These are phyloP conservation scores for Agrotis exclamationis DNA, from an alignment of 2,888 invertebrate genomes.

Conservation along the genomic window DNA sequence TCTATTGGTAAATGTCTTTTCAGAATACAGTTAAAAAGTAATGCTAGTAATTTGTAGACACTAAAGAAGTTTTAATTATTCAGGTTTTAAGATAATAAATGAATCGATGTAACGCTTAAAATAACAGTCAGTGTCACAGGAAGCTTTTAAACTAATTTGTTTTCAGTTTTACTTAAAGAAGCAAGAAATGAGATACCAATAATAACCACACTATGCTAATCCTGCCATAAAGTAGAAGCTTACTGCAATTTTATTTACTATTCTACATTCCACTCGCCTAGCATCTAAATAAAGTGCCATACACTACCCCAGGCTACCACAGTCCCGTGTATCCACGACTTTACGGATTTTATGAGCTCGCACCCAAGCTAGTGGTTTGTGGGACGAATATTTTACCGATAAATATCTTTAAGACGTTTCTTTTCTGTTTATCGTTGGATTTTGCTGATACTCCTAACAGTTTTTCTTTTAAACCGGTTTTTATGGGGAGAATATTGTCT, in stretches of 20 bases:
- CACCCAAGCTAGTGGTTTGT: conserved; percentile 75
- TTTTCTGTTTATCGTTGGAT: conserved; percentile 87
- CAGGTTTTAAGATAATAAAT: neutral
- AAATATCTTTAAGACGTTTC: conserved; percentile 87
- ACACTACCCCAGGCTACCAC: conserved; percentile 9
- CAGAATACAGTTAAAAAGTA: neutral
- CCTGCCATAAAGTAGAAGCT: conserved; percentile 1
- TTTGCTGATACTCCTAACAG: conserved; percentile 87
- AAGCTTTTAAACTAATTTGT: too few species aligned
- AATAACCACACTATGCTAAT: conserved; percentile 1
- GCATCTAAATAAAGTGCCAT: conserved; percentile 14
- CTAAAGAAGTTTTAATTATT: neutral
- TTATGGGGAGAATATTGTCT: conserved; percentile 70
- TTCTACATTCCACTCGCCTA: neutral
- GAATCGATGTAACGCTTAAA: too few species aligned
- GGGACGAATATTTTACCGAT: conserved; percentile 86
- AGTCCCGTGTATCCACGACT: conserved; percentile 39
- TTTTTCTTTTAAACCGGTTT: conserved; percentile 83
- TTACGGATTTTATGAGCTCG: conserved; percentile 80
- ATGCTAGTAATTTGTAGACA: neutral
- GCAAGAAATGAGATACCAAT: too few species aligned
- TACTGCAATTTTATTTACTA: conserved; percentile 21
- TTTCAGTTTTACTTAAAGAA: too few species aligned
- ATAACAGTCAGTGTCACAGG: too few species aligned
- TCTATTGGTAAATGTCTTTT: neutral